Percentiles rank a stretch among this genome's conserved stretches.
Evolutionary conservation across 2,113 vertebrate species (phyloP).

Genomic region (Agelaius tricolor): DNA sequence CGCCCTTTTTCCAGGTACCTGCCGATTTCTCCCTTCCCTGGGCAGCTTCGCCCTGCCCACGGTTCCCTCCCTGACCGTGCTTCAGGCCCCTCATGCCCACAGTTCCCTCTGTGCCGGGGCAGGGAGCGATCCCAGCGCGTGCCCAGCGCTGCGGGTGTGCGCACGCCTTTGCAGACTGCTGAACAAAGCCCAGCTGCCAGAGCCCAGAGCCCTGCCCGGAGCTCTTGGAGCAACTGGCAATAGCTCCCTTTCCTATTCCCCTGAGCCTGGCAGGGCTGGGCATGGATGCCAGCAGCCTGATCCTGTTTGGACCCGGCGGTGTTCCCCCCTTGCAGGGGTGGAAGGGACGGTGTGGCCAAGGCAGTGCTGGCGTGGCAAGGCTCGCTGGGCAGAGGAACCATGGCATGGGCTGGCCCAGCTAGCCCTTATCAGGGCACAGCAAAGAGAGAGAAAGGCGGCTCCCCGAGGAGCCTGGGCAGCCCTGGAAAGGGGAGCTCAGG

Average conservation of each 20-base stretch:
- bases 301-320: background rate
- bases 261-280: background rate
- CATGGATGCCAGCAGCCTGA: background rate
- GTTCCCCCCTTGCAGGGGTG: background rate
- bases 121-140: background rate
- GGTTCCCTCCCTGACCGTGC: background rate
- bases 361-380: background rate
- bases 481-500: background rate
- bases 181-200: constrained; percentile 9
- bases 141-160: background rate
- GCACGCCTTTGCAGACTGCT: background rate
- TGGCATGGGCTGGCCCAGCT: background rate
- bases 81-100: background rate
- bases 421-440: background rate
- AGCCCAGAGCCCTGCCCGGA: background rate
- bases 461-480: background rate
- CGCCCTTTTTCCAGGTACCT: background rate
- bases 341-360: fast-evolving
- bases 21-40: background rate
- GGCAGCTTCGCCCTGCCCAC: background rate
- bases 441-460: background rate
- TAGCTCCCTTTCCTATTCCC: background rate
- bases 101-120: background rate
- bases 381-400: background rate
- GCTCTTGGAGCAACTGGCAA: background rate